A percentile compares a stretch with the other conserved stretches of the same genome.
Conservation (phyloP, 2,113 vertebrate species). For the Silurus glanis region DNA sequence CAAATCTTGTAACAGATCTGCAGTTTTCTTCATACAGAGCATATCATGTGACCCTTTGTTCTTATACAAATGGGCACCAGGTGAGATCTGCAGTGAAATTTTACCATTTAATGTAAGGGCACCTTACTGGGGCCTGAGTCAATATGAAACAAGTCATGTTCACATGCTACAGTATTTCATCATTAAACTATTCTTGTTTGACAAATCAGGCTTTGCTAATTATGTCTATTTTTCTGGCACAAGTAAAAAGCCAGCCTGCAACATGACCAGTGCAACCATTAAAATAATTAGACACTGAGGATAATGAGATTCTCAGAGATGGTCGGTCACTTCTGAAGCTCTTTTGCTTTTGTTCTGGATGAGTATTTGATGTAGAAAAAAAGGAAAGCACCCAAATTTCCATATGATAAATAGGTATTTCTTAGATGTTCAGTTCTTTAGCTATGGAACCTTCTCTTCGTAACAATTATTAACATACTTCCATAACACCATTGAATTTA, state of each 20-base stretch:
- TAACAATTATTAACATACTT: neutral
- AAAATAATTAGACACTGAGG: neutral
- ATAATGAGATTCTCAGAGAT: neutral
- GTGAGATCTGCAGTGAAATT: conserved; percentile 27
- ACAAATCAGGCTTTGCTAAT: neutral
- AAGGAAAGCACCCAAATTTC: neutral
- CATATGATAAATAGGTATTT: neutral
- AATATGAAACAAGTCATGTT: neutral
- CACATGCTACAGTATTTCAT: neutral
- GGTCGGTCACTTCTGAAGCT: neutral
- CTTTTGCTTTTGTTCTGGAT: neutral
- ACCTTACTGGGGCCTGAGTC: neutral
- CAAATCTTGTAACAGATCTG: conserved; percentile 42
- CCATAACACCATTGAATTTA: neutral
- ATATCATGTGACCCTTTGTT: conserved; percentile 35
- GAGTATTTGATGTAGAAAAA: neutral
- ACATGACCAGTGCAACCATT: neutral
- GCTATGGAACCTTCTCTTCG: neutral
- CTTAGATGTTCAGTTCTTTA: neutral
- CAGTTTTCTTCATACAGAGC: conserved; percentile 28
- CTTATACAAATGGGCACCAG: conserved; percentile 19
- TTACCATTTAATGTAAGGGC: conserved; percentile 5
- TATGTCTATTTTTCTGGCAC: neutral
- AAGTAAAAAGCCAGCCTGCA: neutral
- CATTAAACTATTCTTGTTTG: neutral